Evolutionary conservation across 2,113 vertebrate species (phyloP), one percentile per base, ranked within the genome.

Genomic region (Podilymbus podiceps): DNA sequence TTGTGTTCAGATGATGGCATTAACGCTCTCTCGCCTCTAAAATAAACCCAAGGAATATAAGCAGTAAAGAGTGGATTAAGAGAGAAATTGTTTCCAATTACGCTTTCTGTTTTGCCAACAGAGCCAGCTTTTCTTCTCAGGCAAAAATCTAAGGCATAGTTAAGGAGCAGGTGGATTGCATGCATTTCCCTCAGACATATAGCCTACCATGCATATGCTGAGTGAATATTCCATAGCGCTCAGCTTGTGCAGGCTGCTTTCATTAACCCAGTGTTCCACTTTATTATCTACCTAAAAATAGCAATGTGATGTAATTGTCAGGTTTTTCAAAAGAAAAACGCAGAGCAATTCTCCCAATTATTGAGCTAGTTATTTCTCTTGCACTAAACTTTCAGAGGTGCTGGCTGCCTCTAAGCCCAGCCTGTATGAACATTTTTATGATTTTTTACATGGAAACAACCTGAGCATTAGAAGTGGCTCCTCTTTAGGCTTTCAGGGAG

Each of bases 211-310:
- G 19, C 49, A 38, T 81, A 78, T 49, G 35, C 46, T 63, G 49
- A 9, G 35, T 76, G 50, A 93, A 68, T 66, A 58, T n/a, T 75
- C 56, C 15, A 16, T 6, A 72, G 28, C 2, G 2, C 23, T 89
- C 64, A 52, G 30, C 40, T 79, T 68, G 33, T 3, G 1, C 53
- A 72, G 24, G 15, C 74, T 97, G 66, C 38, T 92, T 94, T 79
- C 77, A 62, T 89, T 95, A 94, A 93, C 69, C 60, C 77, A 82
- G 33, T 78, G 44, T 87, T 93, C 80, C 53, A 62, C 40, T 85
- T 78, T 14, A 60, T 89, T 87, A 53, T 81, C 73, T 72, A 66
- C 44, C 56, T 92, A 92, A 95, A 95, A 97, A 90, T 76, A 96
- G 38, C 31, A 47, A 69, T 5, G 19, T 46, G 59, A 80, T 53